Evolutionary conservation across 2,113 vertebrate genomes (phyloP), one percentile per base, ranked within the genome.

Genomic region (Corythaixoides concolor): DNA sequence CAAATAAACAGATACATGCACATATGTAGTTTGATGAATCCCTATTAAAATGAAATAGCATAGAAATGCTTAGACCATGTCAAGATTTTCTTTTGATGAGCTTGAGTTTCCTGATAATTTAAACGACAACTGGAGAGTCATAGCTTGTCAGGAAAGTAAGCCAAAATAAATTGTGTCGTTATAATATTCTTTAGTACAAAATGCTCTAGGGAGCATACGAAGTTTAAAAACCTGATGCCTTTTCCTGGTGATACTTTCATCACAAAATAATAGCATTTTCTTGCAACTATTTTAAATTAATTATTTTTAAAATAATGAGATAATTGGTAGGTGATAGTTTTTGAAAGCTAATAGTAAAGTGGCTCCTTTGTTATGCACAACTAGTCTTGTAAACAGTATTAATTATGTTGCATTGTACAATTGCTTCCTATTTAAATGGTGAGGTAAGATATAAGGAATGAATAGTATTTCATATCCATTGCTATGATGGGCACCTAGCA

Each of bases 241-340:
- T 89, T 94, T 93, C 56, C 16, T 68, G 13, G 7, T 74, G 49
- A 41, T 88, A 39, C 10, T 87, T 95, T 56, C 4, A n/a, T 85
- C 41, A 73, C 5, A 82, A 89, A 95, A 73, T 70, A 76, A 82
- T 69, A 67, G n/a, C 64, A 49, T 85, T 92, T 96, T 87, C 28
- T 68, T 81, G 76, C 53, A 91, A 62, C 21, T 67, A 26, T 88
- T 95, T 74, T 4, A 84, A 88, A 64, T 56, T 49, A 76, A 80
- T 86, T 84, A 50, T 68, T 97, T 97, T 95, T 70, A 39, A 95
- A 91, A 74, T 67, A 82, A 37, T 73, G 63, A 50, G 47, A 15
- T 89, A 84, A 56, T 59, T 68, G 56, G 39, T 52, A 12, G 6
- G 52, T 75, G 72, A 78, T 92, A 60, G 8, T 67, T 83, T 88